Base-by-base conservation (phyloP, 1,140 invertebrate species). In the Ectropis grisescens region DNA sequence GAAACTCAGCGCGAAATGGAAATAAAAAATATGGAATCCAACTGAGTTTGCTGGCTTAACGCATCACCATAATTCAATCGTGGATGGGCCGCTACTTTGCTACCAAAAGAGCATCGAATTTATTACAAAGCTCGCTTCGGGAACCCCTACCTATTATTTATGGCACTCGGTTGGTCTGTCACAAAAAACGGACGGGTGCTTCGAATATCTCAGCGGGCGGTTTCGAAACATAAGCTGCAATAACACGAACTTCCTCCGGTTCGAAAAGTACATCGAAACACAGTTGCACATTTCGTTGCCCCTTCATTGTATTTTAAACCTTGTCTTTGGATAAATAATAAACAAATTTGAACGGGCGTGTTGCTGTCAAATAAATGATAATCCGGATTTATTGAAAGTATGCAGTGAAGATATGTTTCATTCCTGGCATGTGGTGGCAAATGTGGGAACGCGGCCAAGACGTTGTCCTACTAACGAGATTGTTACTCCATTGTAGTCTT, bases 141-240 rank as follows among this genome's bases (percentile, higher is more conserved):
- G 59, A 60, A 69, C 72, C 72, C 75, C 69, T 74, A 67, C 69
- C 72, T 81, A 78, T 81, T 81, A 81, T 81, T 81, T 81, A 81
- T 81, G 76, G 76, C 65, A 70, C 52, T 78, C 67, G 57, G 61
- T 78, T 75, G 64, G 67, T 72, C 71, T 81, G 72, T 78, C 70
- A 76, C 67, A 78, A 78, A 81, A 80, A 81, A 81, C 52, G 53
- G 69, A 60, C 72, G 69, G 70, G 66, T 78, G 72, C 64, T 41
- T 62, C 64, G 62, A 74, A 76, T 71, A 65, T 66, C 76, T 70
- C 76, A 81, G 71, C 76, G 59, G 76, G 76, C 71, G 65, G 55
- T 67, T 67, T 41, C 55, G 47, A 65, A 67, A 58, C 65, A 58
- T 76, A 78, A 78, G 76, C 76, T 81, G 76, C 71, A 76, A 78